A percentile compares a stretch with the other conserved stretches of the same genome.
These are phyloP conservation scores for Teleopsis dalmanni DNA, from an alignment of 1,140 invertebrate genomes.

Conservation along the genomic window DNA sequence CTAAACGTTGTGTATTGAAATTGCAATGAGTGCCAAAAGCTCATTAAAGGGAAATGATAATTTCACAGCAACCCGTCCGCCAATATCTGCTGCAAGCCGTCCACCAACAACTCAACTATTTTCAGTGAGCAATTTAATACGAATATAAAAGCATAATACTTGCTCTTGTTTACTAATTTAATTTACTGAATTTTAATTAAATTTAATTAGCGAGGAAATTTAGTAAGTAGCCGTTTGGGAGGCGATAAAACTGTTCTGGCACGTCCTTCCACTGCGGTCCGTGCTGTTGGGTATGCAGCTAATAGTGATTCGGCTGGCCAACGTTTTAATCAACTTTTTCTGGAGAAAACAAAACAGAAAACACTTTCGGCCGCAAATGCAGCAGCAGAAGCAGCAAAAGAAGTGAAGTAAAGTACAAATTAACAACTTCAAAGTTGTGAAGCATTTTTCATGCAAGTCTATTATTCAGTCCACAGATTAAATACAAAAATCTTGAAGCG, in stretches of 20 bases:
- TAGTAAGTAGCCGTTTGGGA: slow-evolving; percentile 25
- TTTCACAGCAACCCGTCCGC: slow-evolving; percentile 13
- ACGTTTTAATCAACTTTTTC: slow-evolving; percentile 68
- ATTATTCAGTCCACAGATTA: slow-evolving; percentile 67
- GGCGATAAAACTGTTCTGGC: slow-evolving; percentile 36
- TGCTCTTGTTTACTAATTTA: not conserved
- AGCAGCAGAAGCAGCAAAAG: slow-evolving; percentile 53
- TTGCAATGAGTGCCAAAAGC: not conserved
- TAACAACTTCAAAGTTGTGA: slow-evolving; percentile 47
- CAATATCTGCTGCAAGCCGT: slow-evolving; percentile 33
- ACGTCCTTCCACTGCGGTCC: slow-evolving; percentile 91
- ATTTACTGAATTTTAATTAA: too few relatives aligned
- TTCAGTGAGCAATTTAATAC: slow-evolving; percentile 18
- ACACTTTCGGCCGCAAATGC: slow-evolving; percentile 30
- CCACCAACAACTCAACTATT: slow-evolving; percentile 37
- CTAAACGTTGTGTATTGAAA: too few relatives aligned
- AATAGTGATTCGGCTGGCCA: slow-evolving; percentile 49
- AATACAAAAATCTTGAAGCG: slow-evolving; percentile 71
- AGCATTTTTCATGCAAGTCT: not conserved
- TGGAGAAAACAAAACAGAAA: slow-evolving; percentile 53
- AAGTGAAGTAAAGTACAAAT: slow-evolving; percentile 48
- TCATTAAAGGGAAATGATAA: not conserved
- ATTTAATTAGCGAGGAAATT: slow-evolving; percentile 27
- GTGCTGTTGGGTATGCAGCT: slow-evolving; percentile 88
- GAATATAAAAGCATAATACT: not conserved